Conservation (phyloP, 2,797 vertebrate species). For the Semotilus atromaculatus region DNA sequence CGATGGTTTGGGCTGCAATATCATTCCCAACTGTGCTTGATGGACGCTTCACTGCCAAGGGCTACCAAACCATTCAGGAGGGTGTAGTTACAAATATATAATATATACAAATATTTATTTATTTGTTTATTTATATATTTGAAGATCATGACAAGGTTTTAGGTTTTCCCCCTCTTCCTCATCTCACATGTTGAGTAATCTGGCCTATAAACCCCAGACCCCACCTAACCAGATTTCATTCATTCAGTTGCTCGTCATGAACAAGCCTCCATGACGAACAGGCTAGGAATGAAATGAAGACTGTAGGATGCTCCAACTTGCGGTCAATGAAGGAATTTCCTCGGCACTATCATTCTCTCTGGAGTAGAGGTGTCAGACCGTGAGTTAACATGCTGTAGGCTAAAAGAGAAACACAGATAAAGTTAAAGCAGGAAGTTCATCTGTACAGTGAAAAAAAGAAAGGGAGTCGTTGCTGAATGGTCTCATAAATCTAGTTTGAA, state of each 20-base stretch:
- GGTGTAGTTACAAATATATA: too few relatives aligned
- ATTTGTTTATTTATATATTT: too few relatives aligned
- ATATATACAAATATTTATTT: too few relatives aligned
- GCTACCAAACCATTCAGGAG: background rate
- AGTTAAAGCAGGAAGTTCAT: background rate
- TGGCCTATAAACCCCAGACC: background rate
- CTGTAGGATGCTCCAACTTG: background rate
- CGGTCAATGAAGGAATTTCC: background rate
- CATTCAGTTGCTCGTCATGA: background rate
- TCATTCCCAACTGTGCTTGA: background rate
- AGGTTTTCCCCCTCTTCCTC: background rate
- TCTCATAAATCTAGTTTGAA: slow-evolving; percentile 16
- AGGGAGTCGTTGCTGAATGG: background rate
- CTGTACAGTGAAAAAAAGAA: background rate
- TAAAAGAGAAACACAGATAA: slow-evolving; percentile 2
- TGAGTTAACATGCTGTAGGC: slow-evolving; percentile 6
- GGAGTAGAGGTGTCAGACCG: background rate
- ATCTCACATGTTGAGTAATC: background rate
- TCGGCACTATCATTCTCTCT: background rate
- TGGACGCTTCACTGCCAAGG: background rate
- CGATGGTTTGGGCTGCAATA: background rate
- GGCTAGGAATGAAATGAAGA: background rate
- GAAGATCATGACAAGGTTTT: background rate
- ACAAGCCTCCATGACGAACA: background rate
- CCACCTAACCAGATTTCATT: background rate